These are phyloP conservation scores for Listrodromus nycthemerus DNA, from an alignment of 2,888 invertebrate species.

Conservation along the genomic window DNA sequence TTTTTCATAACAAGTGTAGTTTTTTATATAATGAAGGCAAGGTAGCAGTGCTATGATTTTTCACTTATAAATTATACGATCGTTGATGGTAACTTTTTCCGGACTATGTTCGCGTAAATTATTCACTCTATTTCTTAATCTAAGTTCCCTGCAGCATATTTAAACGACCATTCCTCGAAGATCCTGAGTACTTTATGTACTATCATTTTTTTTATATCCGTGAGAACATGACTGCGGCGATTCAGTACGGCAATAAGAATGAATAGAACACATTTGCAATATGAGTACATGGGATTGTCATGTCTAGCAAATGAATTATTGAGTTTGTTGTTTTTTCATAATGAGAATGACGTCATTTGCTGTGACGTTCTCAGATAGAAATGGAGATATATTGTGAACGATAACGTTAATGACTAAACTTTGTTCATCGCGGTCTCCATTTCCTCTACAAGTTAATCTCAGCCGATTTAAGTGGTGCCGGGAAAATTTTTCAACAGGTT, in stretches of 20 bases:
- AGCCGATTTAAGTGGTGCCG: slow-evolving; percentile 33
- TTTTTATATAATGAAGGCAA: neutral
- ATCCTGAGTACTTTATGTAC: neutral
- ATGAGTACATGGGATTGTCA: neutral
- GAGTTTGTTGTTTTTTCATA: neutral
- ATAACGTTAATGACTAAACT: neutral
- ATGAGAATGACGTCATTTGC: neutral
- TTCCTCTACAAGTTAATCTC: neutral
- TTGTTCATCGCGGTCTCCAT: slow-evolving; percentile 3
- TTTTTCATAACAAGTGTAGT: too few species aligned
- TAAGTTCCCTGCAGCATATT: neutral
- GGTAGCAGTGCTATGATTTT: neutral
- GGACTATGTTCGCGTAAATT: neutral
- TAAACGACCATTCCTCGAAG: neutral
- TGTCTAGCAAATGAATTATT: neutral
- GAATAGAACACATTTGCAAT: slow-evolving; percentile 12
- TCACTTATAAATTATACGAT: neutral
- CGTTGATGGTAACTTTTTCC: too few species aligned
- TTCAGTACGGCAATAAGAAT: slow-evolving; percentile 17
- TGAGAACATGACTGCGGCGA: slow-evolving; percentile 7
- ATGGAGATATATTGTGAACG: slow-evolving; percentile 10
- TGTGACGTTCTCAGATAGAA: neutral
- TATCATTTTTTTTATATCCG: neutral
- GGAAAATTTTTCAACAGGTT: slow-evolving; percentile 70
- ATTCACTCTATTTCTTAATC: neutral